These are phyloP conservation scores for Xestoiulus laeticollis DNA, from an alignment of 2,888 invertebrate species.

Conservation along the genomic window DNA sequence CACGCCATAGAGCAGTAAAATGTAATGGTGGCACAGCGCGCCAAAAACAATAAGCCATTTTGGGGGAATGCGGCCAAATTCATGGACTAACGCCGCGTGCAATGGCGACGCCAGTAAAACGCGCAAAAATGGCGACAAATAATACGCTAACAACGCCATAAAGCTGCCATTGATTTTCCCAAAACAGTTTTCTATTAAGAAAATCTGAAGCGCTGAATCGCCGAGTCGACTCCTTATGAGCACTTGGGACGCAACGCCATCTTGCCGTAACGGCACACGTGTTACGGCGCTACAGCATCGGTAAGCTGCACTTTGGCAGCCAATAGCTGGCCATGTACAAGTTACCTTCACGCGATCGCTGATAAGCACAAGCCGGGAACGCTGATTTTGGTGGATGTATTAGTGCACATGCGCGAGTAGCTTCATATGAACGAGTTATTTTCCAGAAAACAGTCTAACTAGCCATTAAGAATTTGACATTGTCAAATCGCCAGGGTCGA, in stretches of 20 bases:
- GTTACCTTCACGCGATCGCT: too few species aligned
- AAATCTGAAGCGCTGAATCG: neutral
- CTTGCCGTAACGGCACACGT: neutral
- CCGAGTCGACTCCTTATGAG: neutral
- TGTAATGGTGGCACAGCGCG: neutral
- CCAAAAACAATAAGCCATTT: neutral
- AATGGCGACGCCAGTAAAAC: neutral
- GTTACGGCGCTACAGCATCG: neutral
- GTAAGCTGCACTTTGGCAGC: neutral
- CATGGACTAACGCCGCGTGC: neutral
- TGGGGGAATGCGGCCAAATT: slow-evolving; percentile 3
- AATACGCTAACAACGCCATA: slow-evolving; percentile 4
- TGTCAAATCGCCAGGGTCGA: too few species aligned
- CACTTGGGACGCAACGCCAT: neutral
- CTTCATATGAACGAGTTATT: too few species aligned
- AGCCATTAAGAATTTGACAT: too few species aligned
- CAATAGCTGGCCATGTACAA: too few species aligned
- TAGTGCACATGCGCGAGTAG: too few species aligned
- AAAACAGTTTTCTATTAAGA: slow-evolving; percentile 26
- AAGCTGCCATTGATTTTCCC: slow-evolving; percentile 20
- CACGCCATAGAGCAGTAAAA: neutral
- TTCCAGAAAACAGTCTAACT: too few species aligned
- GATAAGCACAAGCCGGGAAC: too few species aligned
- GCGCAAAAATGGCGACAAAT: slow-evolving; percentile 8
- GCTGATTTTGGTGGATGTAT: too few species aligned